phyloP scores from a whole-genome alignment of 2,797 vertebrate species.

The Myotis findleyi region DNA sequence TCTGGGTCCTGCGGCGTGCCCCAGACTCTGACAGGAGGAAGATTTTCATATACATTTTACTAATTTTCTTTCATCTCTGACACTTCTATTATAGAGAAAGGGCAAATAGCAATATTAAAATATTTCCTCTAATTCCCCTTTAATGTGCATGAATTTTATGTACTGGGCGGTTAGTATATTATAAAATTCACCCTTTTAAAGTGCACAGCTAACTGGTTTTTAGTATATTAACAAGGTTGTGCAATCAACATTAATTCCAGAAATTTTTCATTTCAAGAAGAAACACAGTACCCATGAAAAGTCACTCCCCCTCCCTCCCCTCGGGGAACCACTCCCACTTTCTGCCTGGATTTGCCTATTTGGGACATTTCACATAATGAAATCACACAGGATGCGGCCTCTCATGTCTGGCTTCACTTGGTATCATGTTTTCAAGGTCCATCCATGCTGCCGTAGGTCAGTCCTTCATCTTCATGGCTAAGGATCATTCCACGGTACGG shows the following conservation, averaged over 20 bases:
- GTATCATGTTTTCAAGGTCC: not conserved
- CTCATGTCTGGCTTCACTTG: not conserved
- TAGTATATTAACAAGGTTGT: not conserved
- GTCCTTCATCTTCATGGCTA: not conserved
- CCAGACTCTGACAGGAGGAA: no score
- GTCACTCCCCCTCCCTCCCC: not conserved
- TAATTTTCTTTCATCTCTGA: no score
- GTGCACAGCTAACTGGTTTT: not conserved
- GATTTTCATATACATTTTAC: no score
- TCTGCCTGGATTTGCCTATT: not conserved
- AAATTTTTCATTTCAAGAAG: not conserved
- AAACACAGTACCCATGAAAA: not conserved
- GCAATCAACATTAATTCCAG: not conserved
- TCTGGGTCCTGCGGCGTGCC: no score
- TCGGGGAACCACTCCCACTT: not conserved
- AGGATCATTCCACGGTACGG: rapidly evolving
- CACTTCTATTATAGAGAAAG: no score
- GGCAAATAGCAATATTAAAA: no score
- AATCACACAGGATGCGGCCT: not conserved
- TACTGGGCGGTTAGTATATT: no score
- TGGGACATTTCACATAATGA: rapidly evolving
- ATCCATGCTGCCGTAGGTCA: rapidly evolving
- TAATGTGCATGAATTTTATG: no score
- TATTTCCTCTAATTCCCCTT: no score
- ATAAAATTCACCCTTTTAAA: not conserved